Percentiles rank a stretch among this genome's conserved stretches.
Conservation (phyloP, 1,140 invertebrate genomes). For the Scylla paramamosain region DNA sequence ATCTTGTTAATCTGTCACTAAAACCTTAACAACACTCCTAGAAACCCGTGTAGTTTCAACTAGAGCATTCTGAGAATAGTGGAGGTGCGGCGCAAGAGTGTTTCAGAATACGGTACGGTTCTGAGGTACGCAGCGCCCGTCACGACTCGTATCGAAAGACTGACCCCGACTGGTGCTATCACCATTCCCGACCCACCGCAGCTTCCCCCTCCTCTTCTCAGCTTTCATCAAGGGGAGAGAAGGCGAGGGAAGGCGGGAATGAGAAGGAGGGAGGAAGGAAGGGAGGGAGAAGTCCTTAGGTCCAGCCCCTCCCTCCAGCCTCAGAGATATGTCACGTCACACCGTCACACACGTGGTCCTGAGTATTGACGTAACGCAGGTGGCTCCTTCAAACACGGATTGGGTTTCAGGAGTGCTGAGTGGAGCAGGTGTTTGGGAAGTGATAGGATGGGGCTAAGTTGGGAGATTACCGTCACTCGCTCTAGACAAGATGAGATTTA, state of each 20-base stretch:
- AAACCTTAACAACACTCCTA: no score
- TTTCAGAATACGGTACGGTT: not conserved
- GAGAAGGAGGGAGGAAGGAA: slow-evolving; percentile 5
- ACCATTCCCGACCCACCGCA: not conserved
- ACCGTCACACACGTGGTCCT: no score
- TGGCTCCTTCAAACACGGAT: not conserved
- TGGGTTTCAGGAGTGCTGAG: not conserved
- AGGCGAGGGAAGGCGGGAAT: not conserved
- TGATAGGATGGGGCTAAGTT: not conserved
- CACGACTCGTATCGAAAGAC: not conserved
- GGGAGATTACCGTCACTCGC: no score
- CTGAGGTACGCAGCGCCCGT: no score
- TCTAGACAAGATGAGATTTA: no score
- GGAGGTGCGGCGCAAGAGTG: no score
- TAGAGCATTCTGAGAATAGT: not conserved
- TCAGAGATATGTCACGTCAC: not conserved
- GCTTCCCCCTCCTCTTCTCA: not conserved
- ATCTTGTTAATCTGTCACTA: no score
- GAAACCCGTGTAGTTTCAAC: no score
- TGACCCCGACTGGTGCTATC: not conserved
- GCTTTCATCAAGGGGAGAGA: not conserved
- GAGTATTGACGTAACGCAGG: not conserved
- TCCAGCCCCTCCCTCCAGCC: not conserved
- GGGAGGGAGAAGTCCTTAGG: not conserved
- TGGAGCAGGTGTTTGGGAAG: not conserved